Evolutionary conservation across 2,113 vertebrate species (phyloP).

Genomic region (Steatornis caripensis): DNA sequence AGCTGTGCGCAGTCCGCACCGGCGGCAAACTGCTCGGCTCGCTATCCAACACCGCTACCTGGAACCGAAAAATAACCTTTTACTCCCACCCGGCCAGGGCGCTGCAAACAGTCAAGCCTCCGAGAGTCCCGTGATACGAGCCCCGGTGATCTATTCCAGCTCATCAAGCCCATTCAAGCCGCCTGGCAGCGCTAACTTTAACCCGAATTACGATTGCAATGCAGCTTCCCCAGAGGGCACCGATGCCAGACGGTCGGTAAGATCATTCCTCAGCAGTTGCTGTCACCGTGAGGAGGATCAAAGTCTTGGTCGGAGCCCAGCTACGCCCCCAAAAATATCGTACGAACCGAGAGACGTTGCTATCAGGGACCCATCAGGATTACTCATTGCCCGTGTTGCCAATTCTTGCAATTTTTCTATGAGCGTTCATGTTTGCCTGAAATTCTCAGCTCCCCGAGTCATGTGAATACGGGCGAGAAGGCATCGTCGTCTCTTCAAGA

Average conservation of each 20-base stretch:
- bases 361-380: conserved; percentile 31
- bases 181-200: conserved; percentile 5
- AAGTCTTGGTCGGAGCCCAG: conserved; percentile 1
- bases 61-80: background rate
- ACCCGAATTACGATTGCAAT: background rate
- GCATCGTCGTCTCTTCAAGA: no score
- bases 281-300: background rate
- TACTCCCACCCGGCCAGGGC: background rate
- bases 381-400: background rate
- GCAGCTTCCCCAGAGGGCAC: background rate
- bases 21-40: accelerated
- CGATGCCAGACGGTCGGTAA: background rate
- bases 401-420: background rate
- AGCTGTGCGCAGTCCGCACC: background rate
- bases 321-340: background rate
- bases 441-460: conserved; percentile 18
- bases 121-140: accelerated
- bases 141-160: background rate
- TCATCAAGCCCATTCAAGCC: background rate
- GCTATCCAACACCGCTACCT: accelerated
- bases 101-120: background rate
- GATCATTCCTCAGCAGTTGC: background rate
- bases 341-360: background rate
- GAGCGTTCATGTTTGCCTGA: background rate
- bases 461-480: background rate